A percentile compares a stretch with the other conserved stretches of the same genome.
These are phyloP conservation scores for Heliangelus exortis DNA, from an alignment of 2,797 vertebrate species.

Conservation along the genomic window DNA sequence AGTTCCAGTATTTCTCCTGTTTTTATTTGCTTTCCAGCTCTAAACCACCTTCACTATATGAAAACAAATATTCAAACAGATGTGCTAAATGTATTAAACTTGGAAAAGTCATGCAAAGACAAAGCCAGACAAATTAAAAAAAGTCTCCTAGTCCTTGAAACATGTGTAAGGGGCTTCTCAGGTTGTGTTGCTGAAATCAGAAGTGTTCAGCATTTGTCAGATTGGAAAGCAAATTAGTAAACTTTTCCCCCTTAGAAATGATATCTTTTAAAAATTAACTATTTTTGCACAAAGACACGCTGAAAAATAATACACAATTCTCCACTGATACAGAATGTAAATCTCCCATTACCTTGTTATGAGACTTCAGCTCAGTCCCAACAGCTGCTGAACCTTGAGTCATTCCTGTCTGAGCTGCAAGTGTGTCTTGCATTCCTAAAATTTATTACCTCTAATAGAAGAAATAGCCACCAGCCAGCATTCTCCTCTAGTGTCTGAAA, in stretches of 20 bases:
- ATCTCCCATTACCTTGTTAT: background rate
- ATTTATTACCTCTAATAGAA: background rate
- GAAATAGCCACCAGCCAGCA: background rate
- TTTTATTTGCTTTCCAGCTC: constrained; percentile 71
- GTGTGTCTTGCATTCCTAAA: background rate
- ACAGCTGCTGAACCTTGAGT: background rate
- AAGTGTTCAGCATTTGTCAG: background rate
- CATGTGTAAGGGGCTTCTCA: fast-evolving
- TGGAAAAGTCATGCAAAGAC: background rate
- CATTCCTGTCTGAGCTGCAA: background rate
- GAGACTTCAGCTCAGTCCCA: background rate
- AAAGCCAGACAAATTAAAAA: background rate
- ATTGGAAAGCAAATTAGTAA: background rate
- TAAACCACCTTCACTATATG: constrained; percentile 70
- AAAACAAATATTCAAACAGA: background rate
- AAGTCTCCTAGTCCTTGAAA: background rate
- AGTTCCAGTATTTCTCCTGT: background rate
- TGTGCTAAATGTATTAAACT: background rate
- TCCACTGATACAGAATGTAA: background rate
- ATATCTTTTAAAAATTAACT: background rate
- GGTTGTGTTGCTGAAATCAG: background rate
- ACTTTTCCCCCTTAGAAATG: background rate
- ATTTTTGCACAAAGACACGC: background rate
- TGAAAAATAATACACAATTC: background rate
- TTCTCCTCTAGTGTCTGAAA: background rate